Conservation (phyloP, 30 jellyfish, hydroid and myxozoan species). For the Turritopsis dohrnii region DNA sequence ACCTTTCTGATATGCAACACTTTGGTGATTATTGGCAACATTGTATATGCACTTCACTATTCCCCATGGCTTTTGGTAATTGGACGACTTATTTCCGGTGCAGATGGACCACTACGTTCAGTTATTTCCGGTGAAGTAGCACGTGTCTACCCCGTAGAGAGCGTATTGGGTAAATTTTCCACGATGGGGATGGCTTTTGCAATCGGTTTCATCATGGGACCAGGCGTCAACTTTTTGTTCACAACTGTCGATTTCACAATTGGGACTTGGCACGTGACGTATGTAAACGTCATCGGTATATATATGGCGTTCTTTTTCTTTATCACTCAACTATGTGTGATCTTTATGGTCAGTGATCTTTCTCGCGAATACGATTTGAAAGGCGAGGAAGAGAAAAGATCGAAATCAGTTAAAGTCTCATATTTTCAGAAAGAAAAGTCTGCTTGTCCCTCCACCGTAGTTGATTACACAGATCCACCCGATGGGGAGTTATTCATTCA, state of each 20-base stretch:
- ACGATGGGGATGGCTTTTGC: constrained; percentile 24
- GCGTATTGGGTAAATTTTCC: constrained; percentile 11
- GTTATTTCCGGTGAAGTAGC: constrained; percentile 42
- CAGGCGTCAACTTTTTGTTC: constrained; percentile 36
- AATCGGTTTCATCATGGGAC: constrained; percentile 37
- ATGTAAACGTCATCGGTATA: constrained; percentile 25
- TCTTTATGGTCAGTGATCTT: constrained; percentile 31
- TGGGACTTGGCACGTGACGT: constrained; percentile 35
- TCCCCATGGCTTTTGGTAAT: constrained; percentile 38
- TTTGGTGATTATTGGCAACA: constrained; percentile 35
- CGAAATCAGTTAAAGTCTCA: neutral
- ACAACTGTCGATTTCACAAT: constrained; percentile 9
- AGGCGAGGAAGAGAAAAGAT: neutral
- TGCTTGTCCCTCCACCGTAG: neutral
- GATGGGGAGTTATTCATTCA: neutral
- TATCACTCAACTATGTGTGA: constrained; percentile 4
- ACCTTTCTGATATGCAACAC: constrained; percentile 27
- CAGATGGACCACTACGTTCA: constrained; percentile 36
- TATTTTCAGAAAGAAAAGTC: neutral
- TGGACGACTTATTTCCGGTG: constrained; percentile 51
- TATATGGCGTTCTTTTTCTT: constrained; percentile 30
- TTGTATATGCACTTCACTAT: constrained; percentile 32
- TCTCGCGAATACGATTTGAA: constrained; percentile 37
- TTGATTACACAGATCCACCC: neutral
- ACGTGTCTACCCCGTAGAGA: constrained; percentile 15